Evolutionary conservation across 2,888 invertebrate genomes (phyloP).

Genomic region (Oasisia sp.): DNA sequence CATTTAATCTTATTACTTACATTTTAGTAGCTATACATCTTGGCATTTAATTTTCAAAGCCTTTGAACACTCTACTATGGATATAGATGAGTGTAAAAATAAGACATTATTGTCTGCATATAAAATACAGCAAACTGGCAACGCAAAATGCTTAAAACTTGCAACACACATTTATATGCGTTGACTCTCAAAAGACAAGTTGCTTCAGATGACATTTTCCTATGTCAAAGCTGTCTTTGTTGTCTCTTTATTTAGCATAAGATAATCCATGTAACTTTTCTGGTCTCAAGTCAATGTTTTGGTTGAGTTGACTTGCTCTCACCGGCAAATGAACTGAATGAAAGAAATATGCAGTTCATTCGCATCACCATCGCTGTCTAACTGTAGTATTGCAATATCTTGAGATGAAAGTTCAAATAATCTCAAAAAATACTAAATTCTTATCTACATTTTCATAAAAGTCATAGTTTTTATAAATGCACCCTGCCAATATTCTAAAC

Average conservation of each 20-base stretch:
- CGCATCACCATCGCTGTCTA: not conserved
- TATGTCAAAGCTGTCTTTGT: not conserved
- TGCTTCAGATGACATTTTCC: too few species aligned
- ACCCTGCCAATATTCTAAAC: too few species aligned
- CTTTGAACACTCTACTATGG: too few species aligned
- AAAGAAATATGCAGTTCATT: too few species aligned
- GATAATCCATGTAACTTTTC: not conserved
- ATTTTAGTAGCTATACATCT: too few species aligned
- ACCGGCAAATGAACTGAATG: too few species aligned
- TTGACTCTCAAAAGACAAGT: not conserved
- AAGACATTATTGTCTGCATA: not conserved
- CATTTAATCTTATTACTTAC: too few species aligned
- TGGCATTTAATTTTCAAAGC: too few species aligned
- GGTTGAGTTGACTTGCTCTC: too few species aligned
- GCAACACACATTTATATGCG: not conserved
- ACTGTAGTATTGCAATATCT: not conserved
- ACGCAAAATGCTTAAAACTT: not conserved
- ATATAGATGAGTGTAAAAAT: too few species aligned
- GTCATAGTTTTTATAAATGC: not conserved
- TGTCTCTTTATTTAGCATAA: not conserved
- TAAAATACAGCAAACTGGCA: not conserved
- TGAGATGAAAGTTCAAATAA: not conserved
- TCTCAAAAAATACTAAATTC: too few species aligned
- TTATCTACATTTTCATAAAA: not conserved
- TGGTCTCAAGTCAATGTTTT: too few species aligned